Evolutionary conservation across 1,140 invertebrate species (phyloP), one percentile per base, ranked within the genome.

Genomic region (Hyles euphorbiae): DNA sequence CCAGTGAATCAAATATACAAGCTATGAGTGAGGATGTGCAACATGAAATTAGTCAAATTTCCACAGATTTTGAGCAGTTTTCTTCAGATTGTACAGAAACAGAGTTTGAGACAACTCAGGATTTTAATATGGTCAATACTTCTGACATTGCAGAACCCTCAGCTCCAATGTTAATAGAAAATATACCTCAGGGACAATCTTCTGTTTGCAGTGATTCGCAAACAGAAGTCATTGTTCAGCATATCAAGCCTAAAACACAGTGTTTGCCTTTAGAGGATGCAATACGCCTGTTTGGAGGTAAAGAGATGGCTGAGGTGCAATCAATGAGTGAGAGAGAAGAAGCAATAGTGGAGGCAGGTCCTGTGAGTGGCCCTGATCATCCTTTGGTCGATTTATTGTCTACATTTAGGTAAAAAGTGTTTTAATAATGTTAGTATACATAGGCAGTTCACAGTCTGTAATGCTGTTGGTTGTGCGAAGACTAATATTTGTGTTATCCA

Each of bases 321-420:
- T 61, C 63, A 7, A 73, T 85, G 65, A 83, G 79, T 72, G 78
- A 83, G 44, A 73, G 57, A 67, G 83, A 86, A 58, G 85, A 86
- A 52, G 72, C 71, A 48, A 60, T 74, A 53, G 85, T 85, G 1
- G 83, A 85, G 63, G 67, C 68, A 10, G 83, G 85, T 4, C 76
- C 79, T 22, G 32, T 70, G 11, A 74, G 67, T 67, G 74, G 74
- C 5, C 72, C 79, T 22, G 83, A 85, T 49, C 79, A 86, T 71
- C 81, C 83, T n/a, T 67, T 88, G 53, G 72, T 88, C 8, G 85
- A 88, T 68, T 70, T 86, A 9, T 59, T 87, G 48, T 74, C 82
- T 45, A 81, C 78, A 55, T 84, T 83, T 58, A 80, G 76, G 82
- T 84, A 69, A 56, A 22, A 49, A 49, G n/a, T 47, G 4, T 11